Evolutionary conservation across 2,888 invertebrate genomes (phyloP).

Genomic region (Eilema caniola): DNA sequence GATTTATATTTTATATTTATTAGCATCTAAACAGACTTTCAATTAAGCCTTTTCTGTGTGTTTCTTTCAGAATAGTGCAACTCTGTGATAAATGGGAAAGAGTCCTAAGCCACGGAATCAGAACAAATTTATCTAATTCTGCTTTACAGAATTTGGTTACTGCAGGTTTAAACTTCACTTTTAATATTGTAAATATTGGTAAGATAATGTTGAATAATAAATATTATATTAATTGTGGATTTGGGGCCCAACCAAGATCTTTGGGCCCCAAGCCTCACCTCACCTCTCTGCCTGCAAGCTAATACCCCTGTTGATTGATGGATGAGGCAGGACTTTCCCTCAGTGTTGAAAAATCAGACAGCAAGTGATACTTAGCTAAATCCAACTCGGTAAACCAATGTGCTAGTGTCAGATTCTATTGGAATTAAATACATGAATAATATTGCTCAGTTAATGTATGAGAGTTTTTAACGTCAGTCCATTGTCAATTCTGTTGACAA

Average conservation of each 20-base stretch:
- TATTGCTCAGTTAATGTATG: background rate
- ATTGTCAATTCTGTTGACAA: background rate
- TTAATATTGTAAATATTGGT: constrained; percentile 84
- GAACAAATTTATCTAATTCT: constrained; percentile 84
- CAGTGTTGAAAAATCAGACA: background rate
- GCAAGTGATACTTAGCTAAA: background rate
- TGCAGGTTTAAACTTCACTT: constrained; percentile 82
- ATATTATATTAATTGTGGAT: background rate
- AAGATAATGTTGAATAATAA: constrained; percentile 53
- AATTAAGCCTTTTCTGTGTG: background rate
- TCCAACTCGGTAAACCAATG: background rate
- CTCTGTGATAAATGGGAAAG: constrained; percentile 92
- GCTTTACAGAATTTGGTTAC: constrained; percentile 81
- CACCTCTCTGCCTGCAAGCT: no score
- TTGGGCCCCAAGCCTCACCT: background rate
- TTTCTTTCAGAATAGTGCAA: constrained; percentile 78
- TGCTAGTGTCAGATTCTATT: background rate
- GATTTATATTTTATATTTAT: no score
- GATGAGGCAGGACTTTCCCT: background rate
- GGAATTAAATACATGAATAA: background rate
- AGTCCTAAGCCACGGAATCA: constrained; percentile 92
- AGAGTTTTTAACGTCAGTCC: background rate
- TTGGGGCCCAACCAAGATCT: background rate
- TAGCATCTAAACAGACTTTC: no score
- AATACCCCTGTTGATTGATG: no score